phyloP scores from a whole-genome alignment of 1,140 invertebrate genomes.

The Tribolium castaneum region DNA sequence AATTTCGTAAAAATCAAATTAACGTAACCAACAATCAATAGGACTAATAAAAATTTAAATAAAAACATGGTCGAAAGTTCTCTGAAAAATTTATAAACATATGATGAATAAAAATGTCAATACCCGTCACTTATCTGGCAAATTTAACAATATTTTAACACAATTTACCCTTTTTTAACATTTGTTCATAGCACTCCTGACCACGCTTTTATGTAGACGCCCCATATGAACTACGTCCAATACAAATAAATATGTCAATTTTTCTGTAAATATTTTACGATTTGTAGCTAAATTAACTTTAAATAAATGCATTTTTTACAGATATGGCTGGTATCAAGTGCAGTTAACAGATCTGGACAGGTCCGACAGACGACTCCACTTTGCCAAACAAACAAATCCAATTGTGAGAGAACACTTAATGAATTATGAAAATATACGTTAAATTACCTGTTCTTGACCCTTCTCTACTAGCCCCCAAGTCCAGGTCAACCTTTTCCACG shows the following conservation, averaged over 20 bases:
- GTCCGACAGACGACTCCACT: conserved; percentile 57
- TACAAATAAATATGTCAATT: too few species aligned
- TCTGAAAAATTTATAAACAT: too few species aligned
- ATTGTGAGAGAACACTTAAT: conserved; percentile 62
- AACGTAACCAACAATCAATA: too few species aligned
- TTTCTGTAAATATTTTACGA: background rate
- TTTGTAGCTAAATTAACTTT: background rate
- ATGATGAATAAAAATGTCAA: too few species aligned
- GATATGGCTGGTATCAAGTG: conserved; percentile 64
- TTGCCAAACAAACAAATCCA: conserved; percentile 58
- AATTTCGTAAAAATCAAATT: background rate
- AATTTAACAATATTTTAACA: too few species aligned
- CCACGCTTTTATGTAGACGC: too few species aligned
- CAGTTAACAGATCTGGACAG: conserved; percentile 53
- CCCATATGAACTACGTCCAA: too few species aligned
- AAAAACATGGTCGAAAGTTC: too few species aligned
- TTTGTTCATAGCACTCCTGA: too few species aligned
- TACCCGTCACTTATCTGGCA: too few species aligned
- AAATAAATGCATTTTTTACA: conserved; percentile 46
- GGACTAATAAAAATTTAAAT: too few species aligned
- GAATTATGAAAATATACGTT: conserved; percentile 60
- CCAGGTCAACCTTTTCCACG: conserved; percentile 73
- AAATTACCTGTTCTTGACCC: conserved; percentile 83
- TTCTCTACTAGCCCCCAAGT: conserved; percentile 83
- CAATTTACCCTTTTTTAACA: too few species aligned